Conservation (phyloP, 2,113 vertebrate species). For the Eptesicus fuscus region DNA sequence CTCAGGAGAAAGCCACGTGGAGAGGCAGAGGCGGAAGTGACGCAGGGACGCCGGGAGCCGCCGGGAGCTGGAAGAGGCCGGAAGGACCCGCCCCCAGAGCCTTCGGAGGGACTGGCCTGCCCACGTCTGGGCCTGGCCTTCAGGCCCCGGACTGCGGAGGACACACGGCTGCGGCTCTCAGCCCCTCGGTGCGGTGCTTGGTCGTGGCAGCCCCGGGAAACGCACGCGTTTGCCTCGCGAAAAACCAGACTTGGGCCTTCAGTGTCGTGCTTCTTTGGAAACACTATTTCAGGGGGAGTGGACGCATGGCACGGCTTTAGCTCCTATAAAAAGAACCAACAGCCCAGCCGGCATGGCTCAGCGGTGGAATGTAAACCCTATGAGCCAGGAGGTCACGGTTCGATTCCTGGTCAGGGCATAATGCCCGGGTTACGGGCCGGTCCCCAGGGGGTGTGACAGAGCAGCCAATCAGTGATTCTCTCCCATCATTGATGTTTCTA, state of each 20-base stretch:
- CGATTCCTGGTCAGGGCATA: too few relatives aligned
- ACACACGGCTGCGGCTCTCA: too few relatives aligned
- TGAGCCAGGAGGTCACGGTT: too few relatives aligned
- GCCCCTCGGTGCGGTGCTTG: background rate
- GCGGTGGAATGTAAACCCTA: too few relatives aligned
- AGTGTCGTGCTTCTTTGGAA: background rate
- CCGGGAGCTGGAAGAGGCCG: too few relatives aligned
- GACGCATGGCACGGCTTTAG: fast-evolving
- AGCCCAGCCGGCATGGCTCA: too few relatives aligned
- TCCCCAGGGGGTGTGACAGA: too few relatives aligned
- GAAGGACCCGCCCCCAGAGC: background rate
- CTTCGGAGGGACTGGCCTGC: fast-evolving
- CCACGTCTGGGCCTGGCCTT: fast-evolving
- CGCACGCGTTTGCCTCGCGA: fast-evolving
- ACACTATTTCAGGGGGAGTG: background rate
- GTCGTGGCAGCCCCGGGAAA: background rate
- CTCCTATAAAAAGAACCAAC: fast-evolving
- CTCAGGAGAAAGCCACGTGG: background rate
- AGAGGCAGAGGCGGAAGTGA: background rate
- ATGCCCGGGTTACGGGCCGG: too few relatives aligned
- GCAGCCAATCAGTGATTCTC: too few relatives aligned
- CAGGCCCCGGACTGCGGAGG: background rate
- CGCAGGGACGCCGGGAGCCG: fast-evolving
- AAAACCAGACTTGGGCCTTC: background rate
- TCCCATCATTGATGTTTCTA: too few relatives aligned